Evolutionary conservation across 2,113 vertebrate genomes (phyloP).

Genomic region (Chinchilla lanigera): DNA sequence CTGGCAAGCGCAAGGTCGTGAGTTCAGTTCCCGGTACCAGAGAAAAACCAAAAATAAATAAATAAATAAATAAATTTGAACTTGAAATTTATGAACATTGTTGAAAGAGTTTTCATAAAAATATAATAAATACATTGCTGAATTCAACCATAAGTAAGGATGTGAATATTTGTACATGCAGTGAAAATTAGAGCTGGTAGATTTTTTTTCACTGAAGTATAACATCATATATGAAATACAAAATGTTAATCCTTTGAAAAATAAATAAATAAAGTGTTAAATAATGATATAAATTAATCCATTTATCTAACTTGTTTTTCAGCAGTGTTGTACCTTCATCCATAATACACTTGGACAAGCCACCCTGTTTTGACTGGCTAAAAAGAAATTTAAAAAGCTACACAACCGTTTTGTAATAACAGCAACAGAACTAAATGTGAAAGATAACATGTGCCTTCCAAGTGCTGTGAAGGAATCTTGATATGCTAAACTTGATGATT

Average conservation of each 20-base stretch:
- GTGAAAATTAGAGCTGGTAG: background rate
- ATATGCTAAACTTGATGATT: background rate
- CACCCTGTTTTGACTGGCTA: background rate
- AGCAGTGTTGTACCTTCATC: conserved; percentile 46
- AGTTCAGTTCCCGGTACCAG: too few species aligned
- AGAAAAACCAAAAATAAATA: too few species aligned
- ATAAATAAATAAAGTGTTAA: conserved; percentile 66
- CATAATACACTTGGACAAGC: conserved; percentile 39
- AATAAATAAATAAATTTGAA: too few species aligned
- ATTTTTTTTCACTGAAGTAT: background rate
- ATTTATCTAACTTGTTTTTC: conserved; percentile 54
- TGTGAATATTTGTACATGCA: background rate
- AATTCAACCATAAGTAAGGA: background rate
- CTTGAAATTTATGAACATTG: conserved; percentile 1
- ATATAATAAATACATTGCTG: background rate
- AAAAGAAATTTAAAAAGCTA: conserved; percentile 41
- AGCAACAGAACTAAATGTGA: conserved; percentile 55
- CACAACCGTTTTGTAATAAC: conserved; percentile 27
- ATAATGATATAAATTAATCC: conserved; percentile 51
- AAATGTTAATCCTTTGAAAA: conserved; percentile 57
- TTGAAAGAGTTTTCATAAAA: conserved; percentile 49
- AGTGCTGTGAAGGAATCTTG: background rate
- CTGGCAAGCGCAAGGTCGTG: too few species aligned
- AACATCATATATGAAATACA: conserved; percentile 16
- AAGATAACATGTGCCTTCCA: conserved; percentile 32